A percentile compares a stretch with the other conserved stretches of the same genome.
Conservation (phyloP, 2,888 invertebrate genomes). For the Lepeophtheirus nordmannii region DNA sequence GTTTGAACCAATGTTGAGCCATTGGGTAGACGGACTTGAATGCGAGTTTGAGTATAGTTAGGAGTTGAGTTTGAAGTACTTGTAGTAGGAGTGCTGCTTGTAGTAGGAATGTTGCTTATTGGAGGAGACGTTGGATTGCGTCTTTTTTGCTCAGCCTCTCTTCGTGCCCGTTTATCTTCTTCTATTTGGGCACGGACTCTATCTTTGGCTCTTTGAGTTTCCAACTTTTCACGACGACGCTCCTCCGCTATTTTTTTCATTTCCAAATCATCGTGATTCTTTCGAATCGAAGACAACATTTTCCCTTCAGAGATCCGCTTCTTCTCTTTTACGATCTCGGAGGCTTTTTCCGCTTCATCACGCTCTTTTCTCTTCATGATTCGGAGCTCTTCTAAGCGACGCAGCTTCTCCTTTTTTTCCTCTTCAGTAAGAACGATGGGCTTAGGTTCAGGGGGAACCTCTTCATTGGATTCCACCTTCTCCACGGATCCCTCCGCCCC, state of each 20-base stretch:
- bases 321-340: conserved; percentile 12
- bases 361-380: conserved; percentile 14
- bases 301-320: conserved; percentile 22
- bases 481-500: conserved; percentile 6
- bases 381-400: conserved; percentile 11
- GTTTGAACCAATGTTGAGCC: conserved; percentile 55
- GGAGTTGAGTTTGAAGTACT: conserved; percentile 29
- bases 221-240: conserved; percentile 68
- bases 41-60: conserved; percentile 28
- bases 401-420: neutral
- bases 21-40: conserved; percentile 51
- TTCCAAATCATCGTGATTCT: conserved; percentile 46
- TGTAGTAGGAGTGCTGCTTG: conserved; percentile 34
- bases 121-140: neutral
- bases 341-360: conserved; percentile 14
- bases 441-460: conserved; percentile 9
- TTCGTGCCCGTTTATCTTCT: conserved; percentile 66
- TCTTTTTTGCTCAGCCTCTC: conserved; percentile 7
- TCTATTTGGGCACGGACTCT: conserved; percentile 77
- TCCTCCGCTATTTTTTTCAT: conserved; percentile 74
- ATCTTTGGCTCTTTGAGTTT: conserved; percentile 67
- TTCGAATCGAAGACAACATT: neutral
- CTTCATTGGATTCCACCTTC: conserved; percentile 17
- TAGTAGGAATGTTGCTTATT: conserved; percentile 29
- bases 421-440: conserved; percentile 11